Evolutionary conservation across 2,113 vertebrate species (phyloP), one percentile per base, ranked within the genome.

Genomic region (Rhinopomastus cyanomelas): DNA sequence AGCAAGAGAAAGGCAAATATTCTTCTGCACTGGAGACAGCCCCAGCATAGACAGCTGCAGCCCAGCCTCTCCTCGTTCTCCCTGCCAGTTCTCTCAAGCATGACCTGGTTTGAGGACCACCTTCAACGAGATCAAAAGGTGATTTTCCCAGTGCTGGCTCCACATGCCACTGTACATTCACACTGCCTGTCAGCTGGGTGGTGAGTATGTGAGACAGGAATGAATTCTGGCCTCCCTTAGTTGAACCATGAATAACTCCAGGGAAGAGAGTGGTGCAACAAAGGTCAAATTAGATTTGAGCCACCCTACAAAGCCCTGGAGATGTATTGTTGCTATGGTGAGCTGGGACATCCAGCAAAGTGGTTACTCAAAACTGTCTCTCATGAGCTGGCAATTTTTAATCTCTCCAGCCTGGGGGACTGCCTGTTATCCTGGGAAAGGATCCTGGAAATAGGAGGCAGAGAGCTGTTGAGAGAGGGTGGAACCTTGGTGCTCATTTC

Each of bases 31-130:
- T 84, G 72, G 77, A 91, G 79, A 85, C 92, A 2, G 81, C 90
- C 84, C 62, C 64, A 81, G 73, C 49, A 78, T 46, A 88, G 87
- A 79, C 92, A 95, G 96, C 95, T 95, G 92, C 78, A 91, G 82
- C 83, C 79, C 83, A 87, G 92, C 76, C 69, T 90, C 67, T 95
- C 89, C 79, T 92, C 88, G 39, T 89, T 76, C 73, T 69, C 55
- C 36, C 59, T 92, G 86, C 88, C 93, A 94, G 89, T 80, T 94
- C 87, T 79, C 67, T 95, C 90, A 86, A 89, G 90, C 94, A 53
- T 96, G 96, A 85, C 92, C 87, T 95, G 89, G 67, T 87, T 90
- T 78, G 76, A 90, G 82, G 93, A 96, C 95, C 95, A 94, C 95
- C 96, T 94, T 93, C 89, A 71, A 55, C 60, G 95, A 92, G 90